phyloP scores from a whole-genome alignment of 2,113 vertebrate genomes.

The Centrocercus urophasianus region DNA sequence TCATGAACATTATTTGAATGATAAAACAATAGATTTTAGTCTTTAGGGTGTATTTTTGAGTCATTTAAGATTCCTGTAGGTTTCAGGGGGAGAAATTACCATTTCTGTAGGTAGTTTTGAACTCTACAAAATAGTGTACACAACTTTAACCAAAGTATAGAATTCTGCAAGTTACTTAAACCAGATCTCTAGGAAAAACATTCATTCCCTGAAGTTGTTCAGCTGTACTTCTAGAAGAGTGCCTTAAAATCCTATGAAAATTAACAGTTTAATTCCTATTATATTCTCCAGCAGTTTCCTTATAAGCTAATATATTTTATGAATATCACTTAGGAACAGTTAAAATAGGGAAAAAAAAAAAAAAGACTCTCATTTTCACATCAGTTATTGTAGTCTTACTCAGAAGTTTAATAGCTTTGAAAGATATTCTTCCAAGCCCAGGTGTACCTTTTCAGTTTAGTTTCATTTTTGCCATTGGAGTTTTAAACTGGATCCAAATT shows the following conservation, averaged over 20 bases:
- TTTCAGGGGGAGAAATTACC: not conserved
- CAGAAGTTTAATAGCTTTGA: constrained; percentile 52
- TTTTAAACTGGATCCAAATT: constrained; percentile 44
- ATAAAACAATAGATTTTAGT: not conserved
- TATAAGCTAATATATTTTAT: constrained; percentile 68
- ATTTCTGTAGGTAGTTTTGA: not conserved
- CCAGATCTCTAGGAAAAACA: not conserved
- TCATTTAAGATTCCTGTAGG: not conserved
- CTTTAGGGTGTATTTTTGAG: not conserved
- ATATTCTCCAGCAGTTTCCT: constrained; percentile 44
- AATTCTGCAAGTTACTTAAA: not conserved
- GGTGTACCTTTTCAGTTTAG: constrained; percentile 51
- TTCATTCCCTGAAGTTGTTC: constrained; percentile 13
- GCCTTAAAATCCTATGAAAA: constrained; percentile 38
- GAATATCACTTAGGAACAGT: constrained; percentile 70
- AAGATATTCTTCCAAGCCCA: constrained; percentile 49
- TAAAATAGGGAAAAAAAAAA: constrained; percentile 23
- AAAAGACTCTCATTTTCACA: constrained; percentile 53
- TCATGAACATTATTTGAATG: constrained; percentile 7
- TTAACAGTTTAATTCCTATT: constrained; percentile 19
- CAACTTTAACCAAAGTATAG: not conserved
- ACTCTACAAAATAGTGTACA: not conserved
- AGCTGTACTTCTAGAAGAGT: constrained; percentile 14
- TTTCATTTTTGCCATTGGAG: not conserved
- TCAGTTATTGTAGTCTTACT: constrained; percentile 56